Percentiles rank a stretch among this genome's conserved stretches.
phyloP scores from a whole-genome alignment of 2,888 invertebrate genomes.

The Enchytraeus crypticus region DNA sequence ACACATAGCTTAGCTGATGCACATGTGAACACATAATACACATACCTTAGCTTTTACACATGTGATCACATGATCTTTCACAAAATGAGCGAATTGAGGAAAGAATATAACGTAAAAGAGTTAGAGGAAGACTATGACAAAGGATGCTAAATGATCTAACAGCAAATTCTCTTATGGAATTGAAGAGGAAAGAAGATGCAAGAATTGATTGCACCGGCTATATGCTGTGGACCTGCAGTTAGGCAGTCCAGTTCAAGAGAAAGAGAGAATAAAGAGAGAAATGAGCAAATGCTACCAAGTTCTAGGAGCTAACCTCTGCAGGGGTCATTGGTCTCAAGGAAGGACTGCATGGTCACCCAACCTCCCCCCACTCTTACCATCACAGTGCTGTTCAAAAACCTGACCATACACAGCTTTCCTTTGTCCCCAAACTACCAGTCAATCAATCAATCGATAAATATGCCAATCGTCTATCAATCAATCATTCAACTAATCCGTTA shows the following conservation, averaged over 20 bases:
- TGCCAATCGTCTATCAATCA: background rate
- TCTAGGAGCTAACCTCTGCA: slow-evolving; percentile 94
- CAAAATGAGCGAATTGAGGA: no score
- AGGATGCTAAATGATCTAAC: no score
- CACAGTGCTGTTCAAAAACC: slow-evolving; percentile 94
- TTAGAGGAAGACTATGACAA: no score
- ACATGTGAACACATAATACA: no score
- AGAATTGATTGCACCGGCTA: no score
- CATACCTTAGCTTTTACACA: slow-evolving; percentile 36
- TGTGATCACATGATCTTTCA: background rate
- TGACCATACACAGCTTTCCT: slow-evolving; percentile 65
- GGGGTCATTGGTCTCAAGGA: slow-evolving; percentile 96
- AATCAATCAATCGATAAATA: background rate
- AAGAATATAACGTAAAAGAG: no score
- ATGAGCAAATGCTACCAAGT: no score
- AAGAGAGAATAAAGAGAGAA: no score
- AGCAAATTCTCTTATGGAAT: no score
- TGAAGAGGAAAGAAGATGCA: no score
- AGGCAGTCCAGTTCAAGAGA: no score
- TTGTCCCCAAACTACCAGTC: slow-evolving; percentile 45
- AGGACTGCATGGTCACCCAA: slow-evolving; percentile 97
- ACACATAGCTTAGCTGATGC: background rate
- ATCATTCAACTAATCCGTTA: background rate
- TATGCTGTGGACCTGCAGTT: no score
- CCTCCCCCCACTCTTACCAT: slow-evolving; percentile 99